phyloP scores from a whole-genome alignment of 2,113 vertebrate species.

The Daubentonia madagascariensis region DNA sequence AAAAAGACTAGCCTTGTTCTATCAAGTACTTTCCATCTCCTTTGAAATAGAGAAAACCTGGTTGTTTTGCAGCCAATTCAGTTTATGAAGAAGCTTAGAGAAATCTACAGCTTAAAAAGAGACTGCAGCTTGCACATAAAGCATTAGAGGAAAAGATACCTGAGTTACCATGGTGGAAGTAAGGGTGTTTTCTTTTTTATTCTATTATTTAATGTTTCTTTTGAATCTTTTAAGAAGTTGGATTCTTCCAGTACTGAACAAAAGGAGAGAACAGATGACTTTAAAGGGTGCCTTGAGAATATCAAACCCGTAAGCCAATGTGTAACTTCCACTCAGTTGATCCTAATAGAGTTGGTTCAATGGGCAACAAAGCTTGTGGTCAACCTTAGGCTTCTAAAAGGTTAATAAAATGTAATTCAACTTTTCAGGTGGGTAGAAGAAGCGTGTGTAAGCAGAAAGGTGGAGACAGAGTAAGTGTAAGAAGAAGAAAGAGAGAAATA shows the following conservation, averaged over 20 bases:
- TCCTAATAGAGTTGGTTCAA: neutral
- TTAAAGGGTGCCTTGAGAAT: conserved; percentile 29
- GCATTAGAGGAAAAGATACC: neutral
- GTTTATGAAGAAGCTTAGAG: conserved; percentile 15
- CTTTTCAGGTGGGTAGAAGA: conserved; percentile 55
- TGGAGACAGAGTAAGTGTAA: conserved; percentile 29
- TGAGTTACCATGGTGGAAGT: neutral
- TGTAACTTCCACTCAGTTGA: neutral
- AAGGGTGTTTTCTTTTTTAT: neutral
- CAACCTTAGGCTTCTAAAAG: neutral
- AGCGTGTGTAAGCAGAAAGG: conserved; percentile 37
- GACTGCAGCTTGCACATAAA: conserved; percentile 14
- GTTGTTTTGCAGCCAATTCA: neutral
- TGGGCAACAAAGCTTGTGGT: neutral
- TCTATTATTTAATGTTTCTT: conserved; percentile 38
- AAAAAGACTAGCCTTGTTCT: conserved; percentile 24
- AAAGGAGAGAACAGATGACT: neutral
- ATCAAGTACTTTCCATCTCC: conserved; percentile 26
- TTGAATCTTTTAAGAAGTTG: conserved; percentile 4
- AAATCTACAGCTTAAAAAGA: conserved; percentile 37
- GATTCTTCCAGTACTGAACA: neutral
- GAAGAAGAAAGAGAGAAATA: neutral
- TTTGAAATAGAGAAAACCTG: conserved; percentile 26
- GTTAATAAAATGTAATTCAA: neutral
- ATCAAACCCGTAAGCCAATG: neutral